Evolutionary conservation across 2,113 vertebrate species (phyloP), one percentile per base, ranked within the genome.

Genomic region (Silurus asotus): DNA sequence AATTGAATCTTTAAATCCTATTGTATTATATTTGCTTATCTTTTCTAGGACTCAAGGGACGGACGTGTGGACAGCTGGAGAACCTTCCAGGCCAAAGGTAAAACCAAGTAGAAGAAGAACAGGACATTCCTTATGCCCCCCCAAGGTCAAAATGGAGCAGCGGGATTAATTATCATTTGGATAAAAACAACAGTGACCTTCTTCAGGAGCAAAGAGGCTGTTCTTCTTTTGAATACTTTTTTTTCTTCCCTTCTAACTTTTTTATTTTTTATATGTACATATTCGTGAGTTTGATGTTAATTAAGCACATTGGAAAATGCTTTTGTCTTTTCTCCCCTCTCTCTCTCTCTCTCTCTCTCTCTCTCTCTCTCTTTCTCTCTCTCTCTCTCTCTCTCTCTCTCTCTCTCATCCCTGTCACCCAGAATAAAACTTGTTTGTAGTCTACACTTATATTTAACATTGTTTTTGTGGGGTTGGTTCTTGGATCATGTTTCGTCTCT

Each of bases 71-170:
- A 99, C 92, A 99, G 98, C 90, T 99, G 98, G 98, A 96, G 98
- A 90, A 97, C 91, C 89, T 99, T 99, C 87, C 98, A 99, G 91
- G 95, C 97, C 61, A 97, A 99, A 91, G 97, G 97, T 53, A 99
- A 99, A 88, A 95, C 91, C 72, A 97, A 99, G 91, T 96, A 98
- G 92, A 99, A 99, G 94, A 99, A 99, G 91, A 96, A 97, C 87
- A 94, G 98, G 84, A 97, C 98, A 87, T 99, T 99, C 93, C 96
- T 99, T 88, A 98, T 98, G 92, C 98, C 98, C 61, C 61, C 98
- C 98, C 0, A 99, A 99, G 96, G 98, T 99, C 90, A 99, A 99
- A 94, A 99, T 99, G 98, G 98, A 99, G 88, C 97, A 99, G 93
- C 90, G 94, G 84, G 95, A 95, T 88, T 94, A 90, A 95, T 56